phyloP scores from a whole-genome alignment of 2,797 vertebrate genomes.

The Manis crassicaudata region DNA sequence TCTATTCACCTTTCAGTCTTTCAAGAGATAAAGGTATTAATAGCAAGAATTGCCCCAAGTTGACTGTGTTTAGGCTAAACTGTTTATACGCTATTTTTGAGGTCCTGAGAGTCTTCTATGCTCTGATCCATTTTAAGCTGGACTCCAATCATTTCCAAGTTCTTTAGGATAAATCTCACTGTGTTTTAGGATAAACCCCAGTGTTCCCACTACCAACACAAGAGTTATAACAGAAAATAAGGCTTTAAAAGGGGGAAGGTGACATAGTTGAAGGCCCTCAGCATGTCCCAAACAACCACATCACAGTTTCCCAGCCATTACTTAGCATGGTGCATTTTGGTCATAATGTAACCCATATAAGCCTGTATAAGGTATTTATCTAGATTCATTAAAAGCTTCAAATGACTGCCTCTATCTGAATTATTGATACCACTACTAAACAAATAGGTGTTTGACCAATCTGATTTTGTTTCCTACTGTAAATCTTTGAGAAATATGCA shows the following conservation, averaged over 20 bases:
- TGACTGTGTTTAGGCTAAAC: slow-evolving; percentile 1
- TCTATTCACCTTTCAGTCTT: neutral
- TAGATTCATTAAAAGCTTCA: neutral
- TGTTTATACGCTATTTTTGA: slow-evolving; percentile 25
- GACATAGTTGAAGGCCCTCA: neutral
- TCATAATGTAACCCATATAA: neutral
- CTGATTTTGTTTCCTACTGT: slow-evolving; percentile 9
- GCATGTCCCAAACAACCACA: neutral
- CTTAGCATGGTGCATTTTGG: neutral
- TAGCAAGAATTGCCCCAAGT: neutral
- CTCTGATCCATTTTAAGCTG: neutral
- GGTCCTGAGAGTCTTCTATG: neutral
- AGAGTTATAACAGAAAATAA: neutral
- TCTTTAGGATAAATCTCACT: neutral
- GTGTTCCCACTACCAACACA: neutral
- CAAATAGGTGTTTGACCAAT: neutral
- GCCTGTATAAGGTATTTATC: neutral
- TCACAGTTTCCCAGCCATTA: neutral
- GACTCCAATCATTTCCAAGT: slow-evolving; percentile 6
- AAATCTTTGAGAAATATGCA: neutral
- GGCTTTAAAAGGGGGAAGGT: neutral
- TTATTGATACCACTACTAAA: neutral
- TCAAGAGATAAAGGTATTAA: neutral
- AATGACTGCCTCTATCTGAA: neutral
- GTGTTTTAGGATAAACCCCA: neutral